phyloP scores from a whole-genome alignment of 2,797 vertebrate species.

The Hydrophis major region DNA sequence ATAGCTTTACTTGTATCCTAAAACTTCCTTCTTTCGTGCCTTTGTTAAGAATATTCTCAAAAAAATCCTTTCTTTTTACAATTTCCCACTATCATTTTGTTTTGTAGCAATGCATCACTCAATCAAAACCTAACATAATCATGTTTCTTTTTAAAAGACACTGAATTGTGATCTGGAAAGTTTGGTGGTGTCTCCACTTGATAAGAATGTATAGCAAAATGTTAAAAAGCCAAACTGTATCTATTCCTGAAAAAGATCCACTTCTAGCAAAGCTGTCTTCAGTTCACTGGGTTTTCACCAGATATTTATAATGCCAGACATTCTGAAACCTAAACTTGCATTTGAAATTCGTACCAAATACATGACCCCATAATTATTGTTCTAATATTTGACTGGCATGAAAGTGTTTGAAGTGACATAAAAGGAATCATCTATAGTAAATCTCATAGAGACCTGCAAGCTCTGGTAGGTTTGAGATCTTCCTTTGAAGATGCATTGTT shows the following conservation, averaged over 20 bases:
- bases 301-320: neutral
- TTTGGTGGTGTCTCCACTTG: neutral
- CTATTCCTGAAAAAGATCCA: neutral
- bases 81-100: neutral
- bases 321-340: neutral
- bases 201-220: neutral
- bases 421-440: neutral
- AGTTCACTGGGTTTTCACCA: neutral
- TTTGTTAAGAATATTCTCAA: neutral
- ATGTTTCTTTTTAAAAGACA: neutral
- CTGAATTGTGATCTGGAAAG: neutral
- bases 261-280: neutral
- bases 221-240: neutral
- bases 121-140: neutral
- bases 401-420: conserved; percentile 37
- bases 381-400: conserved; percentile 6
- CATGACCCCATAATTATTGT: conserved; percentile 36
- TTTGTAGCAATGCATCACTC: neutral
- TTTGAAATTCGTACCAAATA: conserved; percentile 4
- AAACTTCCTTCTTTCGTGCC: neutral
- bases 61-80: neutral
- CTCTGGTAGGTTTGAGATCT: conserved; percentile 26
- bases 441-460: neutral
- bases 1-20: neutral
- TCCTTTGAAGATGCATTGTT: conserved; percentile 46